Conservation (phyloP, 2,113 vertebrate genomes). For the Pollachius pollachius region DNA sequence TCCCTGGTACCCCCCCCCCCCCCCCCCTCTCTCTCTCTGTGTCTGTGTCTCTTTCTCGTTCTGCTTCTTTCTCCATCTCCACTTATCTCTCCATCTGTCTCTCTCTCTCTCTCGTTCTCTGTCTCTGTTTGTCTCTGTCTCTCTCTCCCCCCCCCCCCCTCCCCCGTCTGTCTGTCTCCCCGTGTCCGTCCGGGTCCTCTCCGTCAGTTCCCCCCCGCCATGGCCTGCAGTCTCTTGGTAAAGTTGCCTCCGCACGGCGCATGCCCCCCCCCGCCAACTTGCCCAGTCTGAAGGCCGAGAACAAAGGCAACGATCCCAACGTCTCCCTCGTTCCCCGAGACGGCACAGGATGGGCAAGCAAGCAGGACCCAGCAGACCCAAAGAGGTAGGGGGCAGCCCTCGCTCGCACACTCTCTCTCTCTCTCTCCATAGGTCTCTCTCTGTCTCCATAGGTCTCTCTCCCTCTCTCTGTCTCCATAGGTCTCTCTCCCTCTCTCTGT, state of each 20-base stretch:
- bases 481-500: too few relatives aligned
- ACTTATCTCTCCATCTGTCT: too few relatives aligned
- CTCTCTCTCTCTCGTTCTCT: too few relatives aligned
- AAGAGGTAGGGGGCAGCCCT: slow-evolving; percentile 77
- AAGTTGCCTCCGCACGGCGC: slow-evolving; percentile 93
- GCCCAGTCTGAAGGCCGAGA: slow-evolving; percentile 95
- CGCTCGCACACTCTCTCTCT: not conserved
- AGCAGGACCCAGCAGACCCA: slow-evolving; percentile 93
- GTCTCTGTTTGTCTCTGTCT: too few relatives aligned
- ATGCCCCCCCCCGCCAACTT: slow-evolving; percentile 95
- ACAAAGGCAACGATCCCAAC: slow-evolving; percentile 97
- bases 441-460: too few relatives aligned
- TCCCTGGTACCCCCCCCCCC: too few relatives aligned
- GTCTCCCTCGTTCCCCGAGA: slow-evolving; percentile 94
- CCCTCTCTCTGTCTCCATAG: too few relatives aligned
- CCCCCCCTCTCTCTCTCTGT: too few relatives aligned
- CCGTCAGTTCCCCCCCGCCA: slow-evolving; percentile 87
- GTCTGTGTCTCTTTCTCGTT: too few relatives aligned
- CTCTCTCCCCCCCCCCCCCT: not conserved
- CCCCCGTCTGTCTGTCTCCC: not conserved
- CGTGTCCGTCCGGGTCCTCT: slow-evolving; percentile 13
- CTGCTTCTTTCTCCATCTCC: too few relatives aligned
- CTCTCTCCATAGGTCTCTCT: not conserved
- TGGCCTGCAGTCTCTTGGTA: slow-evolving; percentile 97
- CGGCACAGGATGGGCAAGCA: slow-evolving; percentile 99